A percentile compares a stretch with the other conserved stretches of the same genome.
phyloP scores from a whole-genome alignment of 2,888 invertebrate genomes.

The Leucania comma region DNA sequence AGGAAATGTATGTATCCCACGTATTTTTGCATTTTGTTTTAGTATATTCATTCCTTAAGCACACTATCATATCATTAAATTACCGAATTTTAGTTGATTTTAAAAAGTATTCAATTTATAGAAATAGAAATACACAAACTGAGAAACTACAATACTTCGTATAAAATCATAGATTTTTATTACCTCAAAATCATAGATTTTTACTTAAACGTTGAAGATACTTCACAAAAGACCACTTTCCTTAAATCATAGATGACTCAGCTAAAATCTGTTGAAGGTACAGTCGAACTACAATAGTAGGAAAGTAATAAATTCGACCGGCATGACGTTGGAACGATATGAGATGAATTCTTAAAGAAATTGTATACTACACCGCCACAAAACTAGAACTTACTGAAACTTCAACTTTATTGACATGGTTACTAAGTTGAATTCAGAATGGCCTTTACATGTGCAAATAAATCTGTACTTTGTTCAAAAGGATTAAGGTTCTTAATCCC shows the following conservation, averaged over 20 bases:
- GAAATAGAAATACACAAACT: no score
- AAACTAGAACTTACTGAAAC: constrained; percentile 13
- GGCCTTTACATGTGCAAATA: background rate
- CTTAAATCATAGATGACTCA: constrained; percentile 12
- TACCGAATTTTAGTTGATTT: no score
- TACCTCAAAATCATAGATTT: background rate
- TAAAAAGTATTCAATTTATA: no score
- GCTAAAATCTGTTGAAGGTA: constrained; percentile 15
- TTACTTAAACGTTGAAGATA: background rate
- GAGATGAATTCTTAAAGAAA: constrained; percentile 22
- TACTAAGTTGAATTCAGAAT: background rate
- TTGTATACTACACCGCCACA: background rate
- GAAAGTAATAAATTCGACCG: constrained; percentile 26
- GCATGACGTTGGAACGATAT: constrained; percentile 23
- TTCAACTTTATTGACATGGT: background rate
- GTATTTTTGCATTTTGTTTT: no score
- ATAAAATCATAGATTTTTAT: no score
- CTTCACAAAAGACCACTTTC: background rate
- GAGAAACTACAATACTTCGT: no score
- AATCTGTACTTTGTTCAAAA: constrained; percentile 4
- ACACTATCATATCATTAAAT: no score
- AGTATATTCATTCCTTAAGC: no score
- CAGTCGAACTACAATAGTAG: constrained; percentile 1
- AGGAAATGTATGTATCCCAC: no score
- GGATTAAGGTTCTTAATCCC: constrained; percentile 1